A percentile compares a stretch with the other conserved stretches of the same genome.
Evolutionary conservation across 1,140 invertebrate species (phyloP).

Genomic region (Cyrtorhinus lividipennis): DNA sequence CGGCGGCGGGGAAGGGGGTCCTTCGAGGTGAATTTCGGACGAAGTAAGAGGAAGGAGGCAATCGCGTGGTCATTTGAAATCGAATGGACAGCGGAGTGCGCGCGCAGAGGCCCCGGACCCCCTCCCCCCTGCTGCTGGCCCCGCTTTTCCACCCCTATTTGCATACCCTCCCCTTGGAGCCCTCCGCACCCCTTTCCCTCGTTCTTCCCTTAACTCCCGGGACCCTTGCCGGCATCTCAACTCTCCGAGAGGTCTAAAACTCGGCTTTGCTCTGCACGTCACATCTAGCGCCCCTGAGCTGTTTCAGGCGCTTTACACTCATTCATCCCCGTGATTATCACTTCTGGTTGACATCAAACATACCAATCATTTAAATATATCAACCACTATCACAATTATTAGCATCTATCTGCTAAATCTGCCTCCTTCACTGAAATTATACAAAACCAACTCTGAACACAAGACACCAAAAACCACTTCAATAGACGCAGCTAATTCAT

Average conservation of each 20-base stretch:
- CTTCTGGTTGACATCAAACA: too few relatives aligned
- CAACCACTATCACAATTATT: too few relatives aligned
- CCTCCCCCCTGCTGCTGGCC: not conserved
- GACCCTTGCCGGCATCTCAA: slow-evolving; percentile 4
- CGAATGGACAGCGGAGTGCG: slow-evolving; percentile 4
- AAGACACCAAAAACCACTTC: too few relatives aligned
- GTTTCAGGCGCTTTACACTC: too few relatives aligned
- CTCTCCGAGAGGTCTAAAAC: not conserved
- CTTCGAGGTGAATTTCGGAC: slow-evolving; percentile 7
- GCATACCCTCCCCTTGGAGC: too few relatives aligned
- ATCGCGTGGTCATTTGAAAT: slow-evolving; percentile 8
- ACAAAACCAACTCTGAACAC: too few relatives aligned
- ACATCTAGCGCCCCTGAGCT: too few relatives aligned
- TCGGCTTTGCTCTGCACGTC: not conserved
- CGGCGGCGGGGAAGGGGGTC: not conserved
- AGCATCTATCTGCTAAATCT: too few relatives aligned
- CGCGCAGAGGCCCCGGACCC: not conserved
- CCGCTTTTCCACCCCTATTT: not conserved
- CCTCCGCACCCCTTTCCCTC: not conserved
- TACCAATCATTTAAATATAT: too few relatives aligned
- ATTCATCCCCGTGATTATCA: too few relatives aligned
- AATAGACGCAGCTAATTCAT: too few relatives aligned
- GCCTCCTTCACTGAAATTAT: too few relatives aligned
- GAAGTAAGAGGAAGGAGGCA: slow-evolving; percentile 9
- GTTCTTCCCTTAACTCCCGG: not conserved